These are phyloP conservation scores for Serranus cabrilla DNA, from an alignment of 2,797 vertebrate genomes.

Conservation along the genomic window DNA sequence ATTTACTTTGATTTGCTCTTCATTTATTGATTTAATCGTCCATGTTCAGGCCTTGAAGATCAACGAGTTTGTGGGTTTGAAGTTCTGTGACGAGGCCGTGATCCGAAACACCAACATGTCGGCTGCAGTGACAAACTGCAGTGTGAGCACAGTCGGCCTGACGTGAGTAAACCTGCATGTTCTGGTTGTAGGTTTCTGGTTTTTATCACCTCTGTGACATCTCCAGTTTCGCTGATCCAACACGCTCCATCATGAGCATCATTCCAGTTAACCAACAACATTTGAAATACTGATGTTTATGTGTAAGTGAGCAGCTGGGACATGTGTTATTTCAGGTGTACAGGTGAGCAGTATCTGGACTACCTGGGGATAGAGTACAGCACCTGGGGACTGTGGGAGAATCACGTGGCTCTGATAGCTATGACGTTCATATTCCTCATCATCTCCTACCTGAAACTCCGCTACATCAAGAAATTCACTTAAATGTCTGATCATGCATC, in stretches of 20 bases:
- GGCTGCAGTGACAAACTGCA: slow-evolving; percentile 52
- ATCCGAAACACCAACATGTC: slow-evolving; percentile 29
- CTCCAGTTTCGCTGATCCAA: background rate
- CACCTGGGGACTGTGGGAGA: slow-evolving; percentile 93
- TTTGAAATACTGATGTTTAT: background rate
- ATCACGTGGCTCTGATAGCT: slow-evolving; percentile 87
- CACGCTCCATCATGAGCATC: background rate
- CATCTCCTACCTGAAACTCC: slow-evolving; percentile 90
- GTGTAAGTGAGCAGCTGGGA: background rate
- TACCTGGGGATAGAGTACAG: slow-evolving; percentile 87
- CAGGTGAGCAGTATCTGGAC: slow-evolving; percentile 87
- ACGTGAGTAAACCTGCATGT: slow-evolving; percentile 72
- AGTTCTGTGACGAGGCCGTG: slow-evolving; percentile 77
- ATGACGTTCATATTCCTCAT: slow-evolving; percentile 89
- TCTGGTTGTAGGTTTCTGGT: too few relatives aligned
- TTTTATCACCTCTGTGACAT: background rate
- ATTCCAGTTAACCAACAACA: background rate
- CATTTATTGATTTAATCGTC: background rate
- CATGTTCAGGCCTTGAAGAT: slow-evolving; percentile 89
- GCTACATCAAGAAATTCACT: slow-evolving; percentile 91
- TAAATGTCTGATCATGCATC: slow-evolving; percentile 54
- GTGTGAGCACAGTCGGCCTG: slow-evolving; percentile 46
- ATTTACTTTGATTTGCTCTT: background rate
- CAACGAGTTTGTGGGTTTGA: slow-evolving; percentile 90
- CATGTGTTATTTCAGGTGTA: slow-evolving; percentile 82